These are phyloP conservation scores for Tridacna crocea DNA, from an alignment of 2,888 invertebrate genomes.

Conservation along the genomic window DNA sequence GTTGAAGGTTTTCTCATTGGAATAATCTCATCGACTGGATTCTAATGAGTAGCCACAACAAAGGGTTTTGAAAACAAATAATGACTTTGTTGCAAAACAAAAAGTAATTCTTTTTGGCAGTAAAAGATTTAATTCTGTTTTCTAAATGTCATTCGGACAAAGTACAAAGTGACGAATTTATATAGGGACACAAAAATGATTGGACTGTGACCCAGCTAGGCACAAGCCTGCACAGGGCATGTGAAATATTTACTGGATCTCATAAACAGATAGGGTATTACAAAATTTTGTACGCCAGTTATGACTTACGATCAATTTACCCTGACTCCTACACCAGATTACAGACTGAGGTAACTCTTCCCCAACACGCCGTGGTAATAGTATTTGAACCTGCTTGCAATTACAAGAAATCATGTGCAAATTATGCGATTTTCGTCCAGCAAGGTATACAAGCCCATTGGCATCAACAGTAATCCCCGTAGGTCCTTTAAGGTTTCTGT, in stretches of 20 bases:
- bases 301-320: slow-evolving; percentile 8
- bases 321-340: neutral
- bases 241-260: neutral
- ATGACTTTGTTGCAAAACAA: too few species aligned
- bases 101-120: too few species aligned
- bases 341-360: slow-evolving; percentile 14
- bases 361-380: neutral
- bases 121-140: too few species aligned
- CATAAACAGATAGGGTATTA: slow-evolving; percentile 12
- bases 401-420: slow-evolving; percentile 7
- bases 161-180: too few species aligned
- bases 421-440: slow-evolving; percentile 19
- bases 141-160: too few species aligned
- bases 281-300: slow-evolving; percentile 4
- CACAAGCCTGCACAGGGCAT: too few species aligned
- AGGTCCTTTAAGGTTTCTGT: slow-evolving; percentile 14
- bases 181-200: too few species aligned
- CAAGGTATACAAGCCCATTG: neutral
- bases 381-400: neutral
- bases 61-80: too few species aligned
- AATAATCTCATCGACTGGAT: too few species aligned
- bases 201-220: too few species aligned
- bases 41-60: too few species aligned
- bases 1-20: too few species aligned
- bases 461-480: neutral